Conservation (phyloP, 2,113 vertebrate genomes). For the Callithrix jacchus region DNA sequence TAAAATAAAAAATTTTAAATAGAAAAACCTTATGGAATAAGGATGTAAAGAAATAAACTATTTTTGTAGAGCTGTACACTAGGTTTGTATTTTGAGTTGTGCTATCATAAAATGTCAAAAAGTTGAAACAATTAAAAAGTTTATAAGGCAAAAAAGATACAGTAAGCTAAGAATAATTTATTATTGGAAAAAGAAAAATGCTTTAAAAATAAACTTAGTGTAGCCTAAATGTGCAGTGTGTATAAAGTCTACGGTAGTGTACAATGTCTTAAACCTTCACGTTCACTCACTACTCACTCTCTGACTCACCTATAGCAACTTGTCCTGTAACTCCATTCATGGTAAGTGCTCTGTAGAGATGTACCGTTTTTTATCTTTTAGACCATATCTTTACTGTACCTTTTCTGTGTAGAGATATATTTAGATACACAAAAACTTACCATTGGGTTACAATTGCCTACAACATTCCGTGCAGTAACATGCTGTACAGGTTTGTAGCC, state of each 20-base stretch:
- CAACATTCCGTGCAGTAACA: background rate
- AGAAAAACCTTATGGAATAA: background rate
- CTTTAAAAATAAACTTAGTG: background rate
- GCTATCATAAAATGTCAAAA: background rate
- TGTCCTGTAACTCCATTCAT: background rate
- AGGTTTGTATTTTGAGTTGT: background rate
- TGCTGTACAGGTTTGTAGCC: background rate
- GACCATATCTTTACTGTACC: background rate
- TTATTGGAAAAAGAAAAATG: background rate
- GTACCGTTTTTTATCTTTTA: background rate
- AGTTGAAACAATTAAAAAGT: background rate
- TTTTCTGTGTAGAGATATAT: background rate
- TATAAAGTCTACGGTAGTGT: background rate
- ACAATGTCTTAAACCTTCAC: background rate
- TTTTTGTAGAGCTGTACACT: background rate
- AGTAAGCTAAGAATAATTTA: background rate
- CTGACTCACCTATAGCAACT: background rate
- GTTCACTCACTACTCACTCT: background rate
- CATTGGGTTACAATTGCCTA: background rate
- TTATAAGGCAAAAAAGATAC: background rate
- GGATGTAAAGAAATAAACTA: background rate
- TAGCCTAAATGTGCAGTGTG: background rate
- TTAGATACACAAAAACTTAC: background rate
- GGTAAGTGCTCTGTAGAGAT: background rate
- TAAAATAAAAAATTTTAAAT: background rate